Base-by-base conservation (phyloP, 2,797 vertebrate species). In the Eulemur albifrons region DNA sequence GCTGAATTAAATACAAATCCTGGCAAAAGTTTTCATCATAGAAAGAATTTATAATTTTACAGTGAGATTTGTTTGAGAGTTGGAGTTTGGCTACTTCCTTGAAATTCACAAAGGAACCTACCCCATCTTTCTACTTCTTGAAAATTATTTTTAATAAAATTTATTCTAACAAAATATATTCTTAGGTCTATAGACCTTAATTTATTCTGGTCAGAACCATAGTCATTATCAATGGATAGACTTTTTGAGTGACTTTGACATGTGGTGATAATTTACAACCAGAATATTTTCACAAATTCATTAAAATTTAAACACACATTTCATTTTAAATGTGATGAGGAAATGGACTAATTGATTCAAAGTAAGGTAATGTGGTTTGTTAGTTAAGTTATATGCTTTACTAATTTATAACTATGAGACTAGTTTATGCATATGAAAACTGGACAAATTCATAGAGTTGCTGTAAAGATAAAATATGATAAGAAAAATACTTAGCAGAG, bases 161-260 rank as follows among this genome's bases (percentile, higher is more conserved):
- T 96, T 4, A 63, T 89, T 59, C 52, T 79, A 50, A 13, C 25
- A 73, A 85, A 88, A 57, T 59, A 83, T 5, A 82, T 38, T 43
- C 50, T 86, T 6, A 11, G 48, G 9, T 25, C 43, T 59, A 7
- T 40, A 85, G 3, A 23, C 20, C 14, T 97, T 75, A 79, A 73
- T 52, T 95, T 95, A 83, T 65, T 85, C 79, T 86, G 6, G 10
- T 69, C 57, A 86, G 32, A 79, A 72, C 32, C 35, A 40, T 5
- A 77, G 27, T 75, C 25, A 65, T 63, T 59, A 82, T 69, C 79
- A 95, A 23, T 18, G 90, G 35, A 73, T 1, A 63, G 48, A 79
- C 32, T 93, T 86, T 72, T 79, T 92, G 27, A 90, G 57, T 95
- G 35, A 94, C 8, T 57, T 59, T 59, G 32, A 86, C 67, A 79